Evolutionary conservation across 2,888 invertebrate genomes (phyloP).

Genomic region (Schizaphis graminum): DNA sequence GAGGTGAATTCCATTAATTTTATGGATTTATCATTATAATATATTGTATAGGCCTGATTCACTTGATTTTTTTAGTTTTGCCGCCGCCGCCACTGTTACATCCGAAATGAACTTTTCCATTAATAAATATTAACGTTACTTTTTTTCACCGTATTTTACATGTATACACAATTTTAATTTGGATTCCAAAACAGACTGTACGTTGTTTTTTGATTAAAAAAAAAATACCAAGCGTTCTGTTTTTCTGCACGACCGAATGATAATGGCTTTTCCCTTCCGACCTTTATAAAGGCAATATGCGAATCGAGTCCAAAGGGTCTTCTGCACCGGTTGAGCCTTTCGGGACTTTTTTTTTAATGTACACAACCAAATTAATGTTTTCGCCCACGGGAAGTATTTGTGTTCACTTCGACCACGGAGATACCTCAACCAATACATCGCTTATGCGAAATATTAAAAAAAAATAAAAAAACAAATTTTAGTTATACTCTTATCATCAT

Average conservation of each 20-base stretch:
- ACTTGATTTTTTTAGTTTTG: conserved; percentile 40
- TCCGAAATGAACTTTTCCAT: conserved; percentile 64
- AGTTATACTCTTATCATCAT: not conserved
- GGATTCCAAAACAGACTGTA: conserved; percentile 62
- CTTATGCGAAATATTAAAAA: conserved; percentile 3
- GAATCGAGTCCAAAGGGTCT: conserved; percentile 65
- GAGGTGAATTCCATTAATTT: conserved; percentile 64
- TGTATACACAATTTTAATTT: conserved; percentile 63
- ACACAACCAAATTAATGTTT: conserved; percentile 63
- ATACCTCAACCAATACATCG: conserved; percentile 23
- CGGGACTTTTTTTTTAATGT: conserved; percentile 61
- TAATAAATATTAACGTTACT: conserved; percentile 65
- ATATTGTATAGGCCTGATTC: conserved; percentile 35
- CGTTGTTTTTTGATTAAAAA: conserved; percentile 64
- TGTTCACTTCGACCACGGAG: conserved; percentile 40
- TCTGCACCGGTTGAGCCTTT: conserved; percentile 65
- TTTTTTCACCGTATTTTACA: conserved; percentile 46
- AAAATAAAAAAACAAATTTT: not conserved
- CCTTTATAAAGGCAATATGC: conserved; percentile 65
- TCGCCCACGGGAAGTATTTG: conserved; percentile 56
- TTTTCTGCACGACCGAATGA: conserved; percentile 66
- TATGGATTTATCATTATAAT: conserved; percentile 61
- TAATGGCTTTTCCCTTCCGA: conserved; percentile 65
- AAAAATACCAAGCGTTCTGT: conserved; percentile 64
- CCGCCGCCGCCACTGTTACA: conserved; percentile 30